Percentiles rank a stretch among this genome's conserved stretches.
phyloP scores from a whole-genome alignment of 2,797 vertebrate species.

The Neosilurus hyrtlii region DNA sequence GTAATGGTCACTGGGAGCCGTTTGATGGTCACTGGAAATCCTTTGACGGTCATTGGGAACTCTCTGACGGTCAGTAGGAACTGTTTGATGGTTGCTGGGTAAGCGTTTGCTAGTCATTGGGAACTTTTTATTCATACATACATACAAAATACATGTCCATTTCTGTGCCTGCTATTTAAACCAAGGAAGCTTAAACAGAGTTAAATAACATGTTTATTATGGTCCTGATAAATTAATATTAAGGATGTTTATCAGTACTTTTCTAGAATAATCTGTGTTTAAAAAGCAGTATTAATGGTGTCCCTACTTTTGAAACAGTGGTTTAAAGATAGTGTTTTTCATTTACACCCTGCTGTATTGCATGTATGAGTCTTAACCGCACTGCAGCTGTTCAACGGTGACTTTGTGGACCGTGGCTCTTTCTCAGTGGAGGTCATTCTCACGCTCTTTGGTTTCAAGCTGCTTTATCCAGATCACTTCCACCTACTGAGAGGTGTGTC shows the following conservation, averaged over 20 bases:
- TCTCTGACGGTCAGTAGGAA: no score
- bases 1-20: no score
- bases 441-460: slow-evolving; percentile 93
- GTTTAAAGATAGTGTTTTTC: neutral
- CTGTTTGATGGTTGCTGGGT: no score
- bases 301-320: neutral
- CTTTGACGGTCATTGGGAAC: no score
- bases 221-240: neutral
- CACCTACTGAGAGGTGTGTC: slow-evolving; percentile 84
- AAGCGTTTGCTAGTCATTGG: no score
- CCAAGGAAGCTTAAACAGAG: neutral
- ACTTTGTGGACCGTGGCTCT: slow-evolving; percentile 94
- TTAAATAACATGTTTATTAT: neutral
- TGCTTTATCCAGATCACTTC: slow-evolving; percentile 89
- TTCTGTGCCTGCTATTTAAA: no score
- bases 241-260: no score
- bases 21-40: no score
- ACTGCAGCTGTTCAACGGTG: slow-evolving; percentile 89
- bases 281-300: neutral
- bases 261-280: no score
- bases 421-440: slow-evolving; percentile 95
- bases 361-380: slow-evolving; percentile 46
- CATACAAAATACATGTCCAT: no score
- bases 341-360: neutral
- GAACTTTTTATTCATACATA: no score